Evolutionary conservation across 1,140 invertebrate genomes (phyloP).

Genomic region (Littorina saxatilis): DNA sequence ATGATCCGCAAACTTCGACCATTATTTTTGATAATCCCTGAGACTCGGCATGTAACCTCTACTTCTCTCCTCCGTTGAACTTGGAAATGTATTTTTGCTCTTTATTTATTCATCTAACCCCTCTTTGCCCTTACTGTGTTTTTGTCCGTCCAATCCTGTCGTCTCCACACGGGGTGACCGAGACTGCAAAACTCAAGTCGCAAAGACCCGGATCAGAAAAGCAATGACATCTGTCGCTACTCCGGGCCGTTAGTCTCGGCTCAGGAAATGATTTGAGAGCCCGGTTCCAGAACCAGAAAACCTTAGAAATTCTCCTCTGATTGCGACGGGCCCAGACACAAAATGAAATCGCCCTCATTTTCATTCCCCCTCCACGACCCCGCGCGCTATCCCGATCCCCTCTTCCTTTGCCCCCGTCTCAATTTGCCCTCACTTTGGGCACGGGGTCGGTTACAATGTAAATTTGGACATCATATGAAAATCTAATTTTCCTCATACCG

Average conservation of each 20-base stretch:
- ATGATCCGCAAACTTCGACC: too few species aligned
- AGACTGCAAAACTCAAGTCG: background rate
- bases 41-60: too few species aligned
- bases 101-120: too few species aligned
- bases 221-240: conserved; percentile 30
- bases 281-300: conserved; percentile 17
- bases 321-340: conserved; percentile 17
- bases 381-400: too few species aligned
- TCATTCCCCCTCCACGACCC: background rate
- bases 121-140: too few species aligned
- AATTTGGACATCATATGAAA: conserved; percentile 44
- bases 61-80: too few species aligned
- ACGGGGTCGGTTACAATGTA: conserved; percentile 37
- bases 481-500: conserved; percentile 35
- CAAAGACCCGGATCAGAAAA: background rate
- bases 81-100: too few species aligned
- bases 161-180: too few species aligned
- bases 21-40: too few species aligned
- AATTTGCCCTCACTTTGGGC: conserved; percentile 2
- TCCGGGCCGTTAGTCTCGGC: conserved; percentile 9
- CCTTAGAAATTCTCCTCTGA: conserved; percentile 27
- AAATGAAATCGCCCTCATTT: conserved; percentile 35
- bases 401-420: background rate
- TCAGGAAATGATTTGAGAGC: conserved; percentile 27
- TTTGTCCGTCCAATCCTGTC: too few species aligned